Evolutionary conservation across 2,888 invertebrate genomes (phyloP), one percentile per base, ranked within the genome.

Genomic region (Acrobasis repandana): DNA sequence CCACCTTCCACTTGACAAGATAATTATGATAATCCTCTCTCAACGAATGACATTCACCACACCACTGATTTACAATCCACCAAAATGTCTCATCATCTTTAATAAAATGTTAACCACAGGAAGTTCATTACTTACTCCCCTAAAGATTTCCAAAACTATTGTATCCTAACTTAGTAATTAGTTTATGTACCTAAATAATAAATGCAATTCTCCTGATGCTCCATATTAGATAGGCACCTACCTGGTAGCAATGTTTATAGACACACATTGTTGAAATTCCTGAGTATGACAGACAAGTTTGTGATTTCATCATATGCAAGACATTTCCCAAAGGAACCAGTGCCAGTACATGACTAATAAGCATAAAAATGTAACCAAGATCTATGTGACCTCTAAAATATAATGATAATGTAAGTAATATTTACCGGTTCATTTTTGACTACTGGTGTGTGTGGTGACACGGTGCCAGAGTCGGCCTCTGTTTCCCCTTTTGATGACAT

Each of bases 401-500:
- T 38, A 43, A 38, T 9, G 38, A 54, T 38, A 54, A 18, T 52
- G 34, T 14, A 38, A 43, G 38, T 43, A 54, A 54, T 54, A 86
- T 82, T 84, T 69, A 91, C 90, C 83, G 88, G 88, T 86, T 92
- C 92, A 90, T 88, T 91, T 86, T 91, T 92, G 64, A 90, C 83
- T 76, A 75, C 74, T 69, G 82, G 69, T 69, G 86, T 75, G 77
- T 87, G 90, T 63, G 93, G 92, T 75, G 93, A 93, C 82, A 92
- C 86, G 73, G 92, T 91, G 90, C 92, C 93, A 71, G 92, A 92
- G 73, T 93, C 93, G 86, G 93, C 92, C 86, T 93, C 93, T 78
- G 92, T 92, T 89, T 92, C 93, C 83, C 91, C 92, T 87, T 92
- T 90, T 85, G 92, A 91, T 91, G 93, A 93, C 93, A 93, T 93